phyloP scores from a whole-genome alignment of 2,113 vertebrate genomes.

The Semnornis frantzii region DNA sequence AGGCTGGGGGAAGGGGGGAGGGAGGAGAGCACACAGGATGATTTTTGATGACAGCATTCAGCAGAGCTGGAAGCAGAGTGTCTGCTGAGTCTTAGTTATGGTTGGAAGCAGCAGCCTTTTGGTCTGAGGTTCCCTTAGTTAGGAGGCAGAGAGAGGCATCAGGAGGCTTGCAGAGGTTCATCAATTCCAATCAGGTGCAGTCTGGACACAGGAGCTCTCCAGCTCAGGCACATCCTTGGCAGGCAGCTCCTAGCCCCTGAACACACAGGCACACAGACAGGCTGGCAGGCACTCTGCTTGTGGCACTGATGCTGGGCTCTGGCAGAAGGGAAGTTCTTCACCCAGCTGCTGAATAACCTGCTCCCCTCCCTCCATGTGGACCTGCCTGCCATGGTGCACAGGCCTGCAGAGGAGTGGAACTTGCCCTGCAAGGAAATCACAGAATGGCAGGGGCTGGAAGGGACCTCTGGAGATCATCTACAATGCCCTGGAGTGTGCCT shows the following conservation, averaged over 20 bases:
- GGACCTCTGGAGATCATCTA: too few species aligned
- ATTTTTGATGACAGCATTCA: neutral
- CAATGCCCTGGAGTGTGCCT: rapidly evolving
- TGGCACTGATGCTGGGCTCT: neutral
- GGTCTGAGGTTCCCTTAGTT: neutral
- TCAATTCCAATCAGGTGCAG: slow-evolving; percentile 33
- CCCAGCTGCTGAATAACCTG: neutral
- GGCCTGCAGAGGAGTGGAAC: neutral
- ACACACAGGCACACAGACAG: neutral
- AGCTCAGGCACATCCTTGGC: slow-evolving; percentile 14
- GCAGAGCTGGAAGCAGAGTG: neutral
- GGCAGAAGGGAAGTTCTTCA: too few species aligned
- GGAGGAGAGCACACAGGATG: neutral
- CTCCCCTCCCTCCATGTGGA: rapidly evolving
- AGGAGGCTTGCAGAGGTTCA: neutral
- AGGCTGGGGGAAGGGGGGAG: neutral
- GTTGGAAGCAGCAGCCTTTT: neutral
- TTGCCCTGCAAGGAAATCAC: neutral
- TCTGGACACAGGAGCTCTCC: neutral
- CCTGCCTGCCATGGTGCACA: rapidly evolving
- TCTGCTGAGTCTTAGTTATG: neutral
- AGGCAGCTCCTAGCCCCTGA: neutral
- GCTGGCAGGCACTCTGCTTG: rapidly evolving
- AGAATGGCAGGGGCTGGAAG: too few species aligned
- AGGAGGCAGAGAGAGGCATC: neutral